A percentile compares a stretch with the other conserved stretches of the same genome.
Conservation (phyloP, 2,797 vertebrate species). For the Mastacembelus armatus region DNA sequence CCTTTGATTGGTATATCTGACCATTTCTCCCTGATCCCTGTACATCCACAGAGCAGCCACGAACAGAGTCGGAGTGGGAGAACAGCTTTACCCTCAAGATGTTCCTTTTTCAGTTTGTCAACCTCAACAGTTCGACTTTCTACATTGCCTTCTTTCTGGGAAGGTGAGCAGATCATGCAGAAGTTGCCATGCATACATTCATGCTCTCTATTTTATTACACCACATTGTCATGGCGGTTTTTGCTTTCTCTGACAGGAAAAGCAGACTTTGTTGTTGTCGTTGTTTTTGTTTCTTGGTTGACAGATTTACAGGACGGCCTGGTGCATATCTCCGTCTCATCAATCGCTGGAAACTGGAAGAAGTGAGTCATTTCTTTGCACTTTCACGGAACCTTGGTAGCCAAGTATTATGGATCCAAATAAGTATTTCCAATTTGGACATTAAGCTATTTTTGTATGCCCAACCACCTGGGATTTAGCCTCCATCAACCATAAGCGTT, state of each 20-base stretch:
- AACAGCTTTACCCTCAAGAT: constrained; percentile 98
- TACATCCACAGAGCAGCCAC: constrained; percentile 90
- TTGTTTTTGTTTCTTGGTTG: neutral
- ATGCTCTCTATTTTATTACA: too few relatives aligned
- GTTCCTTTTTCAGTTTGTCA: constrained; percentile 98
- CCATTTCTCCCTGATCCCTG: neutral
- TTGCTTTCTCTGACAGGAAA: neutral
- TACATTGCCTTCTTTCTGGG: constrained; percentile 96
- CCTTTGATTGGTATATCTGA: neutral
- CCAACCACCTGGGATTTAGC: constrained; percentile 33
- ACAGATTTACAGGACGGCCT: constrained; percentile 93
- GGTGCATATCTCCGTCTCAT: constrained; percentile 95
- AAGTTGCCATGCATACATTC: too few relatives aligned
- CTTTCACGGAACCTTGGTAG: constrained; percentile 19
- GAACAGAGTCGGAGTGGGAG: constrained; percentile 95
- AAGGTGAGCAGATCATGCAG: constrained; percentile 81
- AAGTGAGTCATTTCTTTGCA: constrained; percentile 84
- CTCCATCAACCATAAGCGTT: constrained; percentile 40
- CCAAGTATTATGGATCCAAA: constrained; percentile 52
- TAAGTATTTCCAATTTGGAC: constrained; percentile 41
- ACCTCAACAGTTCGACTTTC: constrained; percentile 96
- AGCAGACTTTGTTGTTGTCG: neutral
- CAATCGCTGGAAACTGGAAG: constrained; percentile 95
- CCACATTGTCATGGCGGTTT: too few relatives aligned
- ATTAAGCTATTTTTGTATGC: constrained; percentile 32